Evolutionary conservation across 2,797 vertebrate genomes (phyloP).

Genomic region (Coranthus polyacanthus): DNA sequence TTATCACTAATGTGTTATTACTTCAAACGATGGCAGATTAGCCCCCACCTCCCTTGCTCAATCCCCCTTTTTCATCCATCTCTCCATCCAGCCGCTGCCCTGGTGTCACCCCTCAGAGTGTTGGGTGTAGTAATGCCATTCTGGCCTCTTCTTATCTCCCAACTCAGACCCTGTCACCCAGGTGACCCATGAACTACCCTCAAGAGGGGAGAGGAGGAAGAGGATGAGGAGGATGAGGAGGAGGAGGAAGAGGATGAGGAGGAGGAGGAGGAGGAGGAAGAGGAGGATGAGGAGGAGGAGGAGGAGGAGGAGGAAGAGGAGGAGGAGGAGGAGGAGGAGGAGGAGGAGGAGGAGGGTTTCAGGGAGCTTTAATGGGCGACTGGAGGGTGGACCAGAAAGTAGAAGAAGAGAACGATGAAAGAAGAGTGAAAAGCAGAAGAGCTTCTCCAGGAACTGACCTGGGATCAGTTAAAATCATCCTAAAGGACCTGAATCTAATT

Average conservation of each 20-base stretch:
- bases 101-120: constrained; percentile 70
- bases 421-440: constrained; percentile 21
- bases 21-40: constrained; percentile 80
- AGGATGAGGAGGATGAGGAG: constrained; percentile 27
- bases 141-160: constrained; percentile 82
- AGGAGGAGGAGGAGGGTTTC: constrained; percentile 21
- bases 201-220: constrained; percentile 45
- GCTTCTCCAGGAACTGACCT: constrained; percentile 15
- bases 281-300: constrained; percentile 32
- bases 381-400: constrained; percentile 16
- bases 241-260: constrained; percentile 35
- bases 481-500: constrained; percentile 3
- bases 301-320: no score
- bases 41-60: constrained; percentile 56
- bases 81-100: constrained; percentile 62
- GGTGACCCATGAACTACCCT: constrained; percentile 80
- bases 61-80: constrained; percentile 59
- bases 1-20: constrained; percentile 78
- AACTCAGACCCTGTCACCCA: constrained; percentile 81
- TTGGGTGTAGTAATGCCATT: constrained; percentile 78
- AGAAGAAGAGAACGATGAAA: neutral
- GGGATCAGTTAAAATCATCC: constrained; percentile 25
- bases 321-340: constrained; percentile 28
- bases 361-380: constrained; percentile 34
- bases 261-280: constrained; percentile 31